Base-by-base conservation (phyloP, 2,888 invertebrate genomes). In the Agrilus cyanescens region DNA sequence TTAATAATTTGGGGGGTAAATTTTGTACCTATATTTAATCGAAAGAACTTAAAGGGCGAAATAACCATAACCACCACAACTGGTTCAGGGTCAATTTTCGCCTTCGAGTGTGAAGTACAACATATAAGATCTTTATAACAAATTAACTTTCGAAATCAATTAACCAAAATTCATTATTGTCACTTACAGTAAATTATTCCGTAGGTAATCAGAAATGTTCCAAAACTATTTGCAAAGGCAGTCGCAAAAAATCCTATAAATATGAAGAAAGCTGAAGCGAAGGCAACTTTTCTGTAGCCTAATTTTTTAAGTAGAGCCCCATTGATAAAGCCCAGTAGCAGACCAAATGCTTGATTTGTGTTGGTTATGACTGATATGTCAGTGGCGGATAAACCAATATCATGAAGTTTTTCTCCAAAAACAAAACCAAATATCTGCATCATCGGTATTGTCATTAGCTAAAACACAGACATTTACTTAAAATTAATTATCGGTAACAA, bases 341-440 rank as follows among this genome's bases (percentile, higher is more conserved):
- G 76, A 6, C 78, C 78, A 48, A 77, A 71, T 31, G 78, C 76
- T 56, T 76, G 72, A 57, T 79, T 79, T 8, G 75, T 61, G 49
- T 73, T 75, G 38, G 78, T 71, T 31, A 80, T 72, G 12, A 75
- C 62, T 2, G 75, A 69, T 5, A 71, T 69, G 52, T 78, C 71
- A 0, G 75, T 73, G 1, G 72, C 72, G 8, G 71, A 63, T 39
- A 79, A 60, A 4, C 68, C 67, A 2, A 74, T 63, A 1, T 67
- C 66, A 2, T 61, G 61, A 46, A 78, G 75, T 2, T 70, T 69
- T 52, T 74, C 73, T 65, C 75, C 73, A 53, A 76, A 76, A 12
- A 80, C 66, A 40, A 80, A 64, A 13, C 74, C 76, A 50, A 79
- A 79, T 30, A 72, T 71, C 51, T 75, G 73, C 36, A 78, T 65